phyloP scores from a whole-genome alignment of 35 echinoderm and acorn worm genomes.

The Diadema setosum region DNA sequence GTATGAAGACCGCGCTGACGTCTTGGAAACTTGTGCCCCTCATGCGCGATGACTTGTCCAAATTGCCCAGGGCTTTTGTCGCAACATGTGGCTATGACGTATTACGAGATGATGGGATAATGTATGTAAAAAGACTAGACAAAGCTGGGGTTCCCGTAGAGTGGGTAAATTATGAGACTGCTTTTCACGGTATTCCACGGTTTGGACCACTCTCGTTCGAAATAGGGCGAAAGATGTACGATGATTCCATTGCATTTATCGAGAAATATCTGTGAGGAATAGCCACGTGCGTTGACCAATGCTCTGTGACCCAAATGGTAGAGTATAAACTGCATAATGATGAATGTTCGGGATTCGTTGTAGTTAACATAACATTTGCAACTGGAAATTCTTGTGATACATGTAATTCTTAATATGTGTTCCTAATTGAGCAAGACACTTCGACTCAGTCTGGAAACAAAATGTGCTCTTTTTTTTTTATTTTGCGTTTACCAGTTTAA shows the following conservation, averaged over 20 bases:
- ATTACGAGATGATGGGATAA: conserved; percentile 71
- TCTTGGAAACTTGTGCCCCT: conserved; percentile 19
- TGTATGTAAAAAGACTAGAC: conserved; percentile 49
- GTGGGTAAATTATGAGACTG: conserved; percentile 65
- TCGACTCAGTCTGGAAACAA: too few species aligned
- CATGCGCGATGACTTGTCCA: conserved; percentile 20
- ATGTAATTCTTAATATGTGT: too few species aligned
- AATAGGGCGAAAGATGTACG: not conserved
- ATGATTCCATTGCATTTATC: not conserved
- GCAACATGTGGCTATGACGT: conserved; percentile 57
- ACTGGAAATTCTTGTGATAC: too few species aligned
- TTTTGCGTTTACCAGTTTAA: too few species aligned
- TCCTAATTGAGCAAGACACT: too few species aligned
- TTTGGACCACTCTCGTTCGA: not conserved
- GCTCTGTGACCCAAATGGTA: too few species aligned
- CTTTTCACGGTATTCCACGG: conserved; percentile 56
- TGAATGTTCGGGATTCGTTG: too few species aligned
- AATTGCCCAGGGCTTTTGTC: conserved; percentile 60
- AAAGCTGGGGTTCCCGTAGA: conserved; percentile 37
- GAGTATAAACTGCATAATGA: too few species aligned
- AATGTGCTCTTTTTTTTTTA: too few species aligned
- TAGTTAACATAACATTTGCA: too few species aligned
- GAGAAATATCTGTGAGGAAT: not conserved
- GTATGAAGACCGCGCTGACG: not conserved
- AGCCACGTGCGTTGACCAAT: too few species aligned